Evolutionary conservation across 2,888 invertebrate genomes (phyloP).

Genomic region (Platycheirus albimanus): DNA sequence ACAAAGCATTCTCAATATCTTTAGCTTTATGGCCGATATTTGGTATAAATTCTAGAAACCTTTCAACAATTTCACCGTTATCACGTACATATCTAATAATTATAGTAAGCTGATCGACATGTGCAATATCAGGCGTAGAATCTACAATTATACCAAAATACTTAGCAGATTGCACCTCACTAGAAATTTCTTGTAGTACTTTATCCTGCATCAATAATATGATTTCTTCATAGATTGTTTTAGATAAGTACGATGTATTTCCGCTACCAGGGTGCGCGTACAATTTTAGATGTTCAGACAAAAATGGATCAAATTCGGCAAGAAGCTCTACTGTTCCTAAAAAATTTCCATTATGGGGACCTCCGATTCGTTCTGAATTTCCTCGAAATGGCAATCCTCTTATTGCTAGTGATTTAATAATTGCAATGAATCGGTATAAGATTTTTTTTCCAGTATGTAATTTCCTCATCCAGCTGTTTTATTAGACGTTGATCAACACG

Average conservation of each 20-base stretch:
- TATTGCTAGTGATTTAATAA: not conserved
- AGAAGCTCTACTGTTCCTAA: not conserved
- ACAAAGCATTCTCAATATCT: no score
- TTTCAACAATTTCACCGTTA: not conserved
- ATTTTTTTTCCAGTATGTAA: not conserved
- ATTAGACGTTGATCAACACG: not conserved
- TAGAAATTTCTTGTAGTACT: not conserved
- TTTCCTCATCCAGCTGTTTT: constrained; percentile 5
- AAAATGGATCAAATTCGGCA: no score
- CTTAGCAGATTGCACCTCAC: not conserved
- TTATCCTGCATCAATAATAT: not conserved
- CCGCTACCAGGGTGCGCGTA: no score
- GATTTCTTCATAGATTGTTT: not conserved
- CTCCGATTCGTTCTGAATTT: not conserved
- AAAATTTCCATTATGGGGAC: not conserved
- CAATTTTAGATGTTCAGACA: no score
- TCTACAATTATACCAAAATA: not conserved
- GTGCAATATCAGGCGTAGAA: no score
- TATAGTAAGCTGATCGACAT: not conserved
- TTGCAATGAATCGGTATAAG: not conserved
- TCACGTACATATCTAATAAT: not conserved
- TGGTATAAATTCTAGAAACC: not conserved
- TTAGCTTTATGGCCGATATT: no score
- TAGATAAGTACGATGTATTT: no score
- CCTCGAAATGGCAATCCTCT: not conserved